Evolutionary conservation across 2,797 vertebrate genomes (phyloP), one percentile per base, ranked within the genome.

Genomic region (Mareca penelope): DNA sequence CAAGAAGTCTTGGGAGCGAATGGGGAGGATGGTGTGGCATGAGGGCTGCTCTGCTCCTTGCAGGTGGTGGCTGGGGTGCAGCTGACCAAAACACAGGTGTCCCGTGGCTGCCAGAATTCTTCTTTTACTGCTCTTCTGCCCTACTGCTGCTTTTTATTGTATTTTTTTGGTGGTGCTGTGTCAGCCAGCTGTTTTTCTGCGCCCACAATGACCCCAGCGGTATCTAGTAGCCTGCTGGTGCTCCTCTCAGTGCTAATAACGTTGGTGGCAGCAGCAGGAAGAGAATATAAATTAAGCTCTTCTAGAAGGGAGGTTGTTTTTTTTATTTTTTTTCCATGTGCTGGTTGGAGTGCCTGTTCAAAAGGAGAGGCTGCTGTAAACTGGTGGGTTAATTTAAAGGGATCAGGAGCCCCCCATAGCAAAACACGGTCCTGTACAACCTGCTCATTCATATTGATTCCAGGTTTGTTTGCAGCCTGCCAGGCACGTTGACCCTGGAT

Each of bases 231-330:
- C 82, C 29, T 93, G 72, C 52, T 26, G n/a, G 12, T 80, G 65
- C 82, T 80, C 94, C 63, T 73, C 64, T 89, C 61, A 46, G 78
- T 81, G 69, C 55, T 85, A 75, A 46, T 42, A 89, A 80, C 39
- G 17, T 79, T 67, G 55, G 59, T 89, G 79, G 80, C 68, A 29
- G 75, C 69, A 68, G 81, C 57, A 93, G 82, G 77, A 79, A 81
- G 63, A 88, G 79, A 95, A 81, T 93, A 91, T 64, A 85, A 94
- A 95, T 95, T 71, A 89, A 78, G 63, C n/a, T 85, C 52, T 81
- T 44, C 59, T 31, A 44, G 70, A 71, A 50, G 71, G 65, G 21
- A 88, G 59, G 7, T 48, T 7, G 22, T 48, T 23, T 22, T 46
- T 10, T 48, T 48, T 7, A 2, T 13, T 0, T 16, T 68, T 88